Evolutionary conservation across 2,797 vertebrate species (phyloP).

Genomic region (Peromyscus aztecus): DNA sequence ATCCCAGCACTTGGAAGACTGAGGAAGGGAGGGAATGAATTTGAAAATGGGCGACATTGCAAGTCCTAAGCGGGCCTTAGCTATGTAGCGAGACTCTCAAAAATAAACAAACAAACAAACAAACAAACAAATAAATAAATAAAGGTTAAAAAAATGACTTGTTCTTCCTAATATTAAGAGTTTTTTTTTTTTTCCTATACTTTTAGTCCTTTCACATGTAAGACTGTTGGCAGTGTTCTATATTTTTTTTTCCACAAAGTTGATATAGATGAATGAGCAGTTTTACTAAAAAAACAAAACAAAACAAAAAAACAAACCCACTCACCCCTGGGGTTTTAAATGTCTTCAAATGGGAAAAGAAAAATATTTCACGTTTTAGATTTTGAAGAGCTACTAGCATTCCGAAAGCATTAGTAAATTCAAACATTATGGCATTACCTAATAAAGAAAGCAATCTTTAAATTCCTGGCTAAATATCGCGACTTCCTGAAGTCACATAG

Average conservation of each 20-base stretch:
- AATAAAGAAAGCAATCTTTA: conserved; percentile 81
- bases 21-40: background rate
- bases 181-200: background rate
- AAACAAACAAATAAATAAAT: too few species aligned
- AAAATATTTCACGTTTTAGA: conserved; percentile 42
- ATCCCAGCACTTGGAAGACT: background rate
- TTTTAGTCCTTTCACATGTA: conserved; percentile 10
- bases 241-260: background rate
- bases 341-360: conserved; percentile 16
- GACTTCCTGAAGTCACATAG: conserved; percentile 76
- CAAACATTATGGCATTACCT: conserved; percentile 75
- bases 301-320: too few species aligned
- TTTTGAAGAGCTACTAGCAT: conserved; percentile 50
- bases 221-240: background rate
- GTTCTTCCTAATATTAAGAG: conserved; percentile 3
- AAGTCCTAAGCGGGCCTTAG: background rate
- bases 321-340: conserved; percentile 26
- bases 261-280: background rate
- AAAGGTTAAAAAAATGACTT: background rate
- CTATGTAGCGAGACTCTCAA: background rate
- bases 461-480: conserved; percentile 73
- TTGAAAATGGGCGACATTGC: background rate
- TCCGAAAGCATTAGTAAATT: conserved; percentile 72
- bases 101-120: background rate
- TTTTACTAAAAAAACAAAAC: conserved; percentile 24